Evolutionary conservation across 2,888 invertebrate genomes (phyloP).

Genomic region (Autographa pulchrina): DNA sequence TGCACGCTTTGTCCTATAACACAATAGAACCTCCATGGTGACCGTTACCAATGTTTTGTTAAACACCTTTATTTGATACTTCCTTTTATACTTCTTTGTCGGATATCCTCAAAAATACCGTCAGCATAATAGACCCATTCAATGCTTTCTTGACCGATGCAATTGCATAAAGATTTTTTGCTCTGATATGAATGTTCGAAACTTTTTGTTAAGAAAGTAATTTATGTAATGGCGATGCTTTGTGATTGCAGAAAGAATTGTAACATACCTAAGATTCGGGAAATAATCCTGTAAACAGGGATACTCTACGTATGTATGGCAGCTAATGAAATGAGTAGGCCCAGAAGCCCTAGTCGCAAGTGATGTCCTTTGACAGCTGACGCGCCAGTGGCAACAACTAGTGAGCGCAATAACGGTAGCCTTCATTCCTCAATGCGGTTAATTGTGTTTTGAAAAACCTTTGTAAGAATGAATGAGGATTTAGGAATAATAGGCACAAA

Average conservation of each 20-base stretch:
- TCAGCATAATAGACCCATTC: background rate
- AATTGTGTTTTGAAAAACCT: no score
- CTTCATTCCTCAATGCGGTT: no score
- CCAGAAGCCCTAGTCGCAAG: no score
- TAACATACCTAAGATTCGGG: no score
- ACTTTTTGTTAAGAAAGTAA: background rate
- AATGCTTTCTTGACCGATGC: background rate
- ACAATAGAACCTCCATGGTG: slow-evolving; percentile 15
- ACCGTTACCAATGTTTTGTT: slow-evolving; percentile 32
- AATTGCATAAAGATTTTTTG: background rate
- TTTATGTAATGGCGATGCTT: background rate
- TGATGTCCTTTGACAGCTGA: no score
- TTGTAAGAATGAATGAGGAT: background rate
- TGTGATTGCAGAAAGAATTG: no score
- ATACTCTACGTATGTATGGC: no score
- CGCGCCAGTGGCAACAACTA: no score
- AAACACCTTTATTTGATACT: slow-evolving; percentile 1
- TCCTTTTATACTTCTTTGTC: slow-evolving; percentile 7
- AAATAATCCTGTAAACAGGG: no score
- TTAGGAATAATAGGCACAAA: background rate
- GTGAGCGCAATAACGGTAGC: no score
- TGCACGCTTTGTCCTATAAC: slow-evolving; percentile 8
- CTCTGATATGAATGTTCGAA: background rate
- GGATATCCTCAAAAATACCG: slow-evolving; percentile 12
- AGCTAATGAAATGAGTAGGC: no score